A percentile compares a stretch with the other conserved stretches of the same genome.
Conservation (phyloP, 2,113 vertebrate species). For the Narcine bancroftii region DNA sequence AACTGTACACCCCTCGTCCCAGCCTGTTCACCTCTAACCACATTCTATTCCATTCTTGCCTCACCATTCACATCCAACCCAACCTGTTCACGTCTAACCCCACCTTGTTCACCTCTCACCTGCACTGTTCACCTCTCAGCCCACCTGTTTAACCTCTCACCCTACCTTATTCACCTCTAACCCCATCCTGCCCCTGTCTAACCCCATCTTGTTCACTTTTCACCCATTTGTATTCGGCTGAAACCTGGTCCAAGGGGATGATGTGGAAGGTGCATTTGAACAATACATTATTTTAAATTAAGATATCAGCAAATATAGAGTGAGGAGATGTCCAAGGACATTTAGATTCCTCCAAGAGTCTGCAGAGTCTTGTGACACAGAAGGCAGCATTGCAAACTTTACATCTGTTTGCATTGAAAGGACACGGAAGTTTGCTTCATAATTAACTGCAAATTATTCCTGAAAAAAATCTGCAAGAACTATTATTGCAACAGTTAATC, state of each 20-base stretch:
- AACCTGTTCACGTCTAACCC: background rate
- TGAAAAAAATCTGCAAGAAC: slow-evolving; percentile 17
- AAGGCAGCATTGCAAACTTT: background rate
- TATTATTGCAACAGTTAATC: slow-evolving; percentile 14
- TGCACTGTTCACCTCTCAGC: too few species aligned
- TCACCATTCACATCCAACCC: background rate
- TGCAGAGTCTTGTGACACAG: background rate
- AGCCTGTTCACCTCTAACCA: too few species aligned
- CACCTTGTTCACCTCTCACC: too few species aligned
- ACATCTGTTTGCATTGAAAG: background rate
- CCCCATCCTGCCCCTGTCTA: too few species aligned
- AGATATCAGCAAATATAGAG: background rate
- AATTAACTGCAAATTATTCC: slow-evolving; percentile 36
- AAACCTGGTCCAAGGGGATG: background rate
- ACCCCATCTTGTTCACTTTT: slow-evolving; percentile 4
- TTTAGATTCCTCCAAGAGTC: background rate
- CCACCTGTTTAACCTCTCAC: too few species aligned
- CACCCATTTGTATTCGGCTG: background rate
- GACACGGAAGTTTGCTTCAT: slow-evolving; percentile 14
- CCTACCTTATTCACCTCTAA: too few species aligned
- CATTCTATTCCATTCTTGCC: too few species aligned
- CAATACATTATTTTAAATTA: background rate
- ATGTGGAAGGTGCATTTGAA: background rate
- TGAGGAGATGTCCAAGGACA: too few species aligned
- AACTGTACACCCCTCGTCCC: too few species aligned